Evolutionary conservation across 2,888 invertebrate genomes (phyloP), one percentile per base, ranked within the genome.

Genomic region (Germaria angustata): DNA sequence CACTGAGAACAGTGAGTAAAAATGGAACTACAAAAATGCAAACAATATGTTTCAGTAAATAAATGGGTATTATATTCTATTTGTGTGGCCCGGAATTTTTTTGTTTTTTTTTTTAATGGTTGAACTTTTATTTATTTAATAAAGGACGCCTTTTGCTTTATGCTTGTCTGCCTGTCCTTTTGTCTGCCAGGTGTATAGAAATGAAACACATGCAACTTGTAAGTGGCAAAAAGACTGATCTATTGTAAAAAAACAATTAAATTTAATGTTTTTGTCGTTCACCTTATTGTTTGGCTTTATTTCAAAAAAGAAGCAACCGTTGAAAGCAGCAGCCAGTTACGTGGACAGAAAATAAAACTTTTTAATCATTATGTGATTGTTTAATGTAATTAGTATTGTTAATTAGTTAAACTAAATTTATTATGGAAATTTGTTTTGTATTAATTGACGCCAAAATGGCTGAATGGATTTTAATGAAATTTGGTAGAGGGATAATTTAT

Each of bases 201-300:
- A 22, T 24, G 8, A 41, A n/a, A 32, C 2, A 41, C 5, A 34
- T 4, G 13, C 17, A 39, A 28, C 13, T 13, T 46, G 17, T 32
- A 6, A 28, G 20, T 4, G 11, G 5, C 1, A 20, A 59, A 20
- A 17, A 24, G 24, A 22, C 7, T n/a, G 13, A n/a, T 55, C 44
- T n/a, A n/a, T 57, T 32, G 41, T 7, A 44, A 34, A 46, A 61
- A 49, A 11, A 65, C 65, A 65, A 65, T 65, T 75, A 65, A 53
- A 65, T 46, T 65, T 36, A 65, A 55, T 65, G 61, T 53, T 20
- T 41, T 20, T 8, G 24, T 46, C 53, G 20, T 55, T 41, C 28
- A 41, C 6, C 46, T 61, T 28, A 20, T 28, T 13, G 4, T 28
- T 53, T 17, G 15, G 15, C 3, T 69, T 49, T 24, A 2, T 20